phyloP scores from a whole-genome alignment of 2,797 vertebrate genomes.

The Xyrichtys novacula region DNA sequence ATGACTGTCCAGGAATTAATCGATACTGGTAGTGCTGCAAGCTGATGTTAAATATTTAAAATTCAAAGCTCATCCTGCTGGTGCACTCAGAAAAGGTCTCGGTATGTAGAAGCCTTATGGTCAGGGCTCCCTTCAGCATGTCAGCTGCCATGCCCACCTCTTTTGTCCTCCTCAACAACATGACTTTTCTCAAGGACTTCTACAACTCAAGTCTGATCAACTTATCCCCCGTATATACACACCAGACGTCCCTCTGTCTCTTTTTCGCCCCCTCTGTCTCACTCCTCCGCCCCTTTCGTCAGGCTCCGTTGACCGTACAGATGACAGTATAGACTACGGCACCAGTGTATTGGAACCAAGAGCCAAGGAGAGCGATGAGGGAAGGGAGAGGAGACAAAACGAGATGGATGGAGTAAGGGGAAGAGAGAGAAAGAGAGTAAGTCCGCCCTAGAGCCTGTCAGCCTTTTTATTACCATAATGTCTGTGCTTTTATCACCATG shows the following conservation, averaged over 20 bases:
- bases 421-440: conserved; percentile 33
- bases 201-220: conserved; percentile 59
- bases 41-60: conserved; percentile 56
- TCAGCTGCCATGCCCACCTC: conserved; percentile 34
- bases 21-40: conserved; percentile 43
- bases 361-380: conserved; percentile 52
- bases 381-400: conserved; percentile 50
- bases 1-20: conserved; percentile 55
- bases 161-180: conserved; percentile 40
- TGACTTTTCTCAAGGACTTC: conserved; percentile 80
- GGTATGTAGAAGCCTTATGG: conserved; percentile 34
- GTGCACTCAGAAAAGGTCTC: conserved; percentile 48
- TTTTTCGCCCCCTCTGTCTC: conserved; percentile 43
- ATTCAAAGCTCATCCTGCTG: conserved; percentile 55
- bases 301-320: conserved; percentile 70
- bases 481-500: conserved; percentile 69
- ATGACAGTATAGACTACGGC: conserved; percentile 67
- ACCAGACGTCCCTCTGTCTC: conserved; percentile 50
- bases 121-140: conserved; percentile 39
- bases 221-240: conserved; percentile 43
- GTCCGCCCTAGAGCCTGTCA: conserved; percentile 57
- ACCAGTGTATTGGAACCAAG: conserved; percentile 66
- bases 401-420: conserved; percentile 58
- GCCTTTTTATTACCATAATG: conserved; percentile 71
- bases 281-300: conserved; percentile 61